Evolutionary conservation across 2,113 vertebrate species (phyloP).

Genomic region (Apteryx owenii): DNA sequence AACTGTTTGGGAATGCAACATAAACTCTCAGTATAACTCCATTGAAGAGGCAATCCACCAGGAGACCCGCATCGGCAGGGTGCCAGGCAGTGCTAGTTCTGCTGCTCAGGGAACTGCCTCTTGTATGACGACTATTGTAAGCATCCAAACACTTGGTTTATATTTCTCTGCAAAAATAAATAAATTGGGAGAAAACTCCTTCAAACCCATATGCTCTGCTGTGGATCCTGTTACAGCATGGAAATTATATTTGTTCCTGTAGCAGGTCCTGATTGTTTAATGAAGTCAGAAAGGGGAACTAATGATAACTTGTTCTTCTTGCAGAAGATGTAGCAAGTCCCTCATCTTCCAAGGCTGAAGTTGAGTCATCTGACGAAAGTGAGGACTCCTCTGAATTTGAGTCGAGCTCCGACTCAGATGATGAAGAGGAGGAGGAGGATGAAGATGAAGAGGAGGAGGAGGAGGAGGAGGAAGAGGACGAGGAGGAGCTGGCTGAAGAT

Average conservation of each 20-base stretch:
- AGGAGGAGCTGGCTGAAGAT: conserved; percentile 26
- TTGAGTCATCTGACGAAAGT: conserved; percentile 83
- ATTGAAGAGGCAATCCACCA: not conserved
- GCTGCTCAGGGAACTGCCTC: not conserved
- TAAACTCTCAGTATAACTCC: not conserved
- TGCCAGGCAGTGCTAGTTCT: not conserved
- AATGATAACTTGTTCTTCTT: not conserved
- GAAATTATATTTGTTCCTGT: not conserved
- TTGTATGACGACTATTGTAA: not conserved
- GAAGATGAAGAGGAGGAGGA: conserved; percentile 56
- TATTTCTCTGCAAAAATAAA: not conserved
- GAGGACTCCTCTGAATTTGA: conserved; percentile 90
- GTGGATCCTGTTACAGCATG: not conserved
- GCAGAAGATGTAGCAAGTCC: conserved; percentile 81
- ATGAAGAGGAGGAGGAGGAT: conserved; percentile 74
- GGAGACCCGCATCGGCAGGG: not conserved
- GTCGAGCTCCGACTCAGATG: conserved; percentile 86
- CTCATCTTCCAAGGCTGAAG: conserved; percentile 82
- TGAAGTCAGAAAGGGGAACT: not conserved
- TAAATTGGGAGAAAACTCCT: not conserved
- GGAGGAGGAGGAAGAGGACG: conserved; percentile 67
- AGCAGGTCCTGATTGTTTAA: not conserved
- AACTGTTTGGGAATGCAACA: not conserved
- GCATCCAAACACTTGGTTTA: not conserved
- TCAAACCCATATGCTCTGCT: not conserved